Percentiles rank a stretch among this genome's conserved stretches.
phyloP scores from a whole-genome alignment of 2,113 vertebrate species.

The Xyrauchen texanus region DNA sequence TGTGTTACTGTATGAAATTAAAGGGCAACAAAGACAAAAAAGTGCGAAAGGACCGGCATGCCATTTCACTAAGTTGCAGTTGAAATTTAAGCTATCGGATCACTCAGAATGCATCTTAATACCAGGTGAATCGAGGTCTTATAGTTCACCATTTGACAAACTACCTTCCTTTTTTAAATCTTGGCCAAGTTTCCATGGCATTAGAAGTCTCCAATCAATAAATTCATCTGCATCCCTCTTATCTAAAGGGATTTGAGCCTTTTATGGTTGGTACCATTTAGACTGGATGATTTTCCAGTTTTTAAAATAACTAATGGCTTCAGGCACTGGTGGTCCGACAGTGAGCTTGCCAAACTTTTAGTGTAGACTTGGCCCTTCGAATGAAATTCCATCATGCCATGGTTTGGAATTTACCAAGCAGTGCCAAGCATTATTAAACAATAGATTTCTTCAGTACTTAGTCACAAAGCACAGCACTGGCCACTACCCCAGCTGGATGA shows the following conservation, averaged over 20 bases:
- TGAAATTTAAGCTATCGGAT: too few species aligned
- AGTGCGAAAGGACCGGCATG: too few species aligned
- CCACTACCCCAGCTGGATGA: slow-evolving; percentile 28
- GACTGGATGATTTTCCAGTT: not conserved
- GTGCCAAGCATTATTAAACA: slow-evolving; percentile 48
- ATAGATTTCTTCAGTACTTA: slow-evolving; percentile 41
- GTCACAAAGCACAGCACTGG: slow-evolving; percentile 36
- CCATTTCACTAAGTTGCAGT: too few species aligned
- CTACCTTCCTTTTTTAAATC: too few species aligned
- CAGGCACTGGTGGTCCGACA: slow-evolving; percentile 19
- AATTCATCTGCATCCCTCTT: not conserved
- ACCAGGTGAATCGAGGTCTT: too few species aligned
- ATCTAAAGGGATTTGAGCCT: not conserved
- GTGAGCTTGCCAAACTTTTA: slow-evolving; percentile 6
- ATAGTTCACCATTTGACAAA: too few species aligned
- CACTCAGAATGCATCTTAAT: too few species aligned
- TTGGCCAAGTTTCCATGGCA: too few species aligned
- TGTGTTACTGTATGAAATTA: too few species aligned
- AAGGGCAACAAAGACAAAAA: too few species aligned
- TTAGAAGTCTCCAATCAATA: too few species aligned
- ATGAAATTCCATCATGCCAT: slow-evolving; percentile 30
- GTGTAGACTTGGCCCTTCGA: slow-evolving; percentile 3
- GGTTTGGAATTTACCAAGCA: slow-evolving; percentile 34
- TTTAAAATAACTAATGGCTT: not conserved
- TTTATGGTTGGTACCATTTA: not conserved